Percentiles rank a stretch among this genome's conserved stretches.
phyloP scores from a whole-genome alignment of 2,888 invertebrate species.

The Agrilus mali region DNA sequence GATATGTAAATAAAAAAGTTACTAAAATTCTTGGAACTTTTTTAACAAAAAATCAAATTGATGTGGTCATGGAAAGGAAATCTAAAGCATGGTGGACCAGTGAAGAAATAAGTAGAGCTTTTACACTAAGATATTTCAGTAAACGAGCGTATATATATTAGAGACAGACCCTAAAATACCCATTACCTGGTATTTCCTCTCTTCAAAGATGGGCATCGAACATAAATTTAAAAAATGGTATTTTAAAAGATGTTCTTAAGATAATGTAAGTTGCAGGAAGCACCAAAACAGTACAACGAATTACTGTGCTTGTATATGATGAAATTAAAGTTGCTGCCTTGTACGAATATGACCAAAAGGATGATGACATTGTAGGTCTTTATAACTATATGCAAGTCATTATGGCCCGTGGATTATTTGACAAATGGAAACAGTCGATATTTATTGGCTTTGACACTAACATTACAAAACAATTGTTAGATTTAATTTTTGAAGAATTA shows the following conservation, averaged over 20 bases:
- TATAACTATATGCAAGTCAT: conserved; percentile 18
- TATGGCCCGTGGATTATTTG: conserved; percentile 16
- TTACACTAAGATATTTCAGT: conserved; percentile 14
- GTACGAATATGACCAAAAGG: conserved; percentile 10
- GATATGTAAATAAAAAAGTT: too few relatives aligned
- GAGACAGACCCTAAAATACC: conserved; percentile 13
- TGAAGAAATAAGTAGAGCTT: conserved; percentile 11
- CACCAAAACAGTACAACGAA: conserved; percentile 2
- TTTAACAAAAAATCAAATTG: neutral
- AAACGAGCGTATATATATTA: conserved; percentile 12
- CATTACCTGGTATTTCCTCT: conserved; percentile 11
- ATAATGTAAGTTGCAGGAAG: conserved; percentile 1
- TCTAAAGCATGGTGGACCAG: conserved; percentile 1
- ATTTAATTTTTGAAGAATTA: conserved; percentile 12
- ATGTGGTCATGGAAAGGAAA: neutral
- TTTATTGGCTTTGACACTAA: conserved; percentile 20
- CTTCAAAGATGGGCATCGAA: conserved; percentile 13
- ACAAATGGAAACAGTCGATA: too few relatives aligned
- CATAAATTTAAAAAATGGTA: conserved; percentile 9
- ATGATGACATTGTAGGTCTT: conserved; percentile 13
- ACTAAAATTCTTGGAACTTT: too few relatives aligned
- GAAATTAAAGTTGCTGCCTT: conserved; percentile 10
- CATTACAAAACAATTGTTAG: conserved; percentile 17
- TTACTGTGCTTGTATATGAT: conserved; percentile 9
- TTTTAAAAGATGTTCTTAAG: conserved; percentile 7